phyloP scores from a whole-genome alignment of 2,888 invertebrate genomes.

The Busseola fusca region DNA sequence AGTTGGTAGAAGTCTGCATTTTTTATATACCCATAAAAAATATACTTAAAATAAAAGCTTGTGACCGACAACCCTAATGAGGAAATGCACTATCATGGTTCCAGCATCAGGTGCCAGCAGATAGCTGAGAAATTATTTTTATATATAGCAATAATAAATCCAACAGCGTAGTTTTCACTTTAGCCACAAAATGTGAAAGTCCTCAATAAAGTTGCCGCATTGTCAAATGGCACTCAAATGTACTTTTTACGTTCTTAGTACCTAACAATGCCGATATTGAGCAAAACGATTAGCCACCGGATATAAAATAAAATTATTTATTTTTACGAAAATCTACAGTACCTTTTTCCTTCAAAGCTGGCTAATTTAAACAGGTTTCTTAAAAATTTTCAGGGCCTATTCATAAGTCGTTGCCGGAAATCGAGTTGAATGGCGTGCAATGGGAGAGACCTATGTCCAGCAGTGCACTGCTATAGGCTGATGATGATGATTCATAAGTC shows the following conservation, averaged over 20 bases:
- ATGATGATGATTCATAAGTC: conserved; percentile 20
- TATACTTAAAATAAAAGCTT: conserved; percentile 60
- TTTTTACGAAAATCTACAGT: conserved; percentile 6
- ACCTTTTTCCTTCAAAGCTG: background rate
- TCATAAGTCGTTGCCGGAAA: too few relatives aligned
- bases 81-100: conserved; percentile 31
- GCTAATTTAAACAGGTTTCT: background rate
- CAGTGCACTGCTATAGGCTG: too few relatives aligned
- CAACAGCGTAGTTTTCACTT: conserved; percentile 42
- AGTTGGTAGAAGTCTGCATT: too few relatives aligned
- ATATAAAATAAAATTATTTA: conserved; percentile 25
- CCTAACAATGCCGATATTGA: conserved; percentile 49
- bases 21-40: conserved; percentile 57
- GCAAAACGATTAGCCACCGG: conserved; percentile 35
- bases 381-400: conserved; percentile 5
- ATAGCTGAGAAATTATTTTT: conserved; percentile 28
- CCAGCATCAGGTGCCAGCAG: conserved; percentile 21
- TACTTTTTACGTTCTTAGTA: conserved; percentile 71
- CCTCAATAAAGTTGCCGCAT: conserved; percentile 65
- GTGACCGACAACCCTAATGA: conserved; percentile 57
- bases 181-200: conserved; percentile 52
- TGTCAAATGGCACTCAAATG: conserved; percentile 82
- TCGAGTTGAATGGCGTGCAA: too few relatives aligned
- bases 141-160: conserved; percentile 37
- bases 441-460: too few relatives aligned